Conservation (phyloP, 2,888 invertebrate species). For the Phortica magna region DNA sequence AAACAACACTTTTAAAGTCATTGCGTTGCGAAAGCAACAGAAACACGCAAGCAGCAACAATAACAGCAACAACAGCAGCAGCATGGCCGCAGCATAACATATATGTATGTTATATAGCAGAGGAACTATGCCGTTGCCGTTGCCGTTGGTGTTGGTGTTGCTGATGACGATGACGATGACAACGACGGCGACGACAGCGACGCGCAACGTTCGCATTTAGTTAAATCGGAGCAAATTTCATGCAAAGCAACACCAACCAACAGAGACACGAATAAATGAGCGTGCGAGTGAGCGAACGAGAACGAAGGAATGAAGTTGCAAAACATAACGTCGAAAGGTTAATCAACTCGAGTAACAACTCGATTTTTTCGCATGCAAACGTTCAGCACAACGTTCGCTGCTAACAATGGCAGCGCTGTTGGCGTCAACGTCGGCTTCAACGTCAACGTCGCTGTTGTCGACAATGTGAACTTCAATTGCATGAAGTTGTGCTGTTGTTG, state of each 20-base stretch:
- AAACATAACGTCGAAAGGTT: constrained; percentile 75
- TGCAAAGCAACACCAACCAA: constrained; percentile 7
- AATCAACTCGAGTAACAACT: constrained; percentile 69
- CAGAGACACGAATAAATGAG: neutral
- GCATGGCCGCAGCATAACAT: constrained; percentile 38
- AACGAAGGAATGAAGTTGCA: constrained; percentile 64
- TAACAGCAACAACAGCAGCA: constrained; percentile 43
- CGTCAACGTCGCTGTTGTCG: constrained; percentile 31
- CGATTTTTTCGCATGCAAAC: constrained; percentile 51
- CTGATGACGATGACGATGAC: neutral
- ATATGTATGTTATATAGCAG: neutral
- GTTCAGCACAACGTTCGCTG: constrained; percentile 54
- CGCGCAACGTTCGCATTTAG: constrained; percentile 51
- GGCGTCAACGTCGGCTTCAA: constrained; percentile 24
- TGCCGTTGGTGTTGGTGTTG: neutral
- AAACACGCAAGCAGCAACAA: constrained; percentile 39
- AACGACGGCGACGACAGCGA: neutral
- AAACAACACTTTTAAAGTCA: constrained; percentile 19
- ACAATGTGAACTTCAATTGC: neutral
- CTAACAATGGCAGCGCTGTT: constrained; percentile 30
- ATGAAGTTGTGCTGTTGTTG: constrained; percentile 47
- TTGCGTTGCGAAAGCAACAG: constrained; percentile 28
- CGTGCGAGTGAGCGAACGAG: neutral
- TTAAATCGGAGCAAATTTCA: constrained; percentile 66
- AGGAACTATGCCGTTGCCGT: neutral